Evolutionary conservation across 1,140 invertebrate genomes (phyloP), one percentile per base, ranked within the genome.

Genomic region (Calephelis nemesis): DNA sequence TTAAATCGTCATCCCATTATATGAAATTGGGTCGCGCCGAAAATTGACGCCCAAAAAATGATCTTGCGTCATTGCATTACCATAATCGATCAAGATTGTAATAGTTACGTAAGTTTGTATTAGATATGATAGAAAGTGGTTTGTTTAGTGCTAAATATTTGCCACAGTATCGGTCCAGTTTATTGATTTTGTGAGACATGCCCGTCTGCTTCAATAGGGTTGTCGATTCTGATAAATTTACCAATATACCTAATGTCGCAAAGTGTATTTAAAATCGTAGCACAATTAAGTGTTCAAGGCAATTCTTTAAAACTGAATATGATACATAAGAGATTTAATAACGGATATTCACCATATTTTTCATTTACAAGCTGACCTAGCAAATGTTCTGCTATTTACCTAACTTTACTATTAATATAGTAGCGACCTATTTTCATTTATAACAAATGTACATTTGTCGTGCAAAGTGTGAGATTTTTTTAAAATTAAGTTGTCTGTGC

Each of bases 71-170:
- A 88, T 69, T 71, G 75, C 82, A 83, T 88, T 87, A 87, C 80
- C 78, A 87, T 86, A 87, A 87, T 84, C 83, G 76, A 87, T 89
- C 79, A 86, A 81, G 75, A 88, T 81, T 75, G 81, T 85, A 81
- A 84, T 83, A 47, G 68, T 88, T 89, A 83, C 74, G 75, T 74
- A 87, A 89, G 64, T 40, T 74, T 67, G 68, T 79, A 70, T 76
- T 73, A 76, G 73, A 80, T 78, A 75, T 76, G 72, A 75, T 85
- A 78, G 81, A 84, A 84, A 88, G 80, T 68, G 70, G 68, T 74
- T 72, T 69, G 70, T 64, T 72, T 70, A 74, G 71, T 47, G 49
- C 65, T 63, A 72, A 74, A 75, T 69, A 76, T 71, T 72, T 71
- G 58, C 62, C 67, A 19, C 62, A 62, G 11, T 72, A 68, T 72